Evolutionary conservation across 2,888 invertebrate species (phyloP), one percentile per base, ranked within the genome.

Genomic region (Cantharis nigra): DNA sequence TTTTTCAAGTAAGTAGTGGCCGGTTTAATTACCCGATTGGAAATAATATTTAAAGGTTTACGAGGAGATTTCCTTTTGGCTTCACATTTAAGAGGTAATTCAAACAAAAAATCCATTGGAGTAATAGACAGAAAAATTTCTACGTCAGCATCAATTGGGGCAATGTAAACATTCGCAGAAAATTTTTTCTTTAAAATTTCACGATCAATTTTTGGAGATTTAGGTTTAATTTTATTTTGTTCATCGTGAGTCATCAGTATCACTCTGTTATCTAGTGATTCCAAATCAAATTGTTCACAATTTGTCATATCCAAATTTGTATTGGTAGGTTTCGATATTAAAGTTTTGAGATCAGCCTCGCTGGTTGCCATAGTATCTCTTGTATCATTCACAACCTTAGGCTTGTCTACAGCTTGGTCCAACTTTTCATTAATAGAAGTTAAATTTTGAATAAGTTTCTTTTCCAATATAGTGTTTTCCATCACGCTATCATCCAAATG

Each of bases 141-240:
- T 11, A 84, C 76, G 70, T 85, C 84, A 0, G 67, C 74, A 71
- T 84, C 83, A 7, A 82, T 77, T 70, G 80, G 82, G 18, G 85
- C 84, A 9, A 85, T 76, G 69, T 81, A 85, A 13, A 85, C 83
- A 72, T 83, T 82, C 4, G 84, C 85, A 10, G 80, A 78, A 33
- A 84, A 81, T 67, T 75, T 78, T 77, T 81, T 84, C 3, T 75
- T 75, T 16, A 83, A 78, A 69, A 83, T 72, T 13, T 74, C 76
- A 9, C 80, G 79, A 78, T 84, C 78, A 71, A 83, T 84, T 75
- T 82, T 81, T n/a, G 78, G 69, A n/a, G 83, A 72, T 23, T 74
- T 76, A 69, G 77, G 79, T 18, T 67, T 73, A 18, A 69, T 26
- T 23, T 76, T 75, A 70, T 74, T 71, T 10, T 70, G 70, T 18